Evolutionary conservation across 2,113 vertebrate genomes (phyloP).

Genomic region (Tichodroma muraria): DNA sequence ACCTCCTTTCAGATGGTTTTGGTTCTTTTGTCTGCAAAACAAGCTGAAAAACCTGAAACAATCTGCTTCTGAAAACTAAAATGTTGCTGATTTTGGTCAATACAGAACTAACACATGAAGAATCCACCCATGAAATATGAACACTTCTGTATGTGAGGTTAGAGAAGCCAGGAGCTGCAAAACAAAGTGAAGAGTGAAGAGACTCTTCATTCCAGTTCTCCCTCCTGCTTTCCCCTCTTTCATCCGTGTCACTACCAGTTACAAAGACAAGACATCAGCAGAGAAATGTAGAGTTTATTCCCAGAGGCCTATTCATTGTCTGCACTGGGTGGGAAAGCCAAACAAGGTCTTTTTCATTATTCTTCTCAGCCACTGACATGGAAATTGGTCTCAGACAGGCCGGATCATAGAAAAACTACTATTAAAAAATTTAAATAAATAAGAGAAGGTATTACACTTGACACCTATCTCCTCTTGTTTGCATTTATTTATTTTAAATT

Average conservation of each 20-base stretch:
- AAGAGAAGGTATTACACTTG: background rate
- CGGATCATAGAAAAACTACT: background rate
- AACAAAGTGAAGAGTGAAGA: background rate
- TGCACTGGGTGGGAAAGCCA: background rate
- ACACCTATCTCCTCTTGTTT: background rate
- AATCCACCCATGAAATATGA: background rate
- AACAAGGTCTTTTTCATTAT: background rate
- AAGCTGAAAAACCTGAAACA: background rate
- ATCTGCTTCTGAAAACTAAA: background rate
- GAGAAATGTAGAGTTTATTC: background rate
- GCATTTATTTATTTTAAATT: background rate
- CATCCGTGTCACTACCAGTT: background rate
- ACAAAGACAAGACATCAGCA: background rate
- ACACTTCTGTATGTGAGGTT: background rate
- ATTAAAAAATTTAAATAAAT: background rate
- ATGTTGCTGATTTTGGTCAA: background rate
- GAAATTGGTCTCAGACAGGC: background rate
- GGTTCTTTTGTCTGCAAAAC: constrained; percentile 31
- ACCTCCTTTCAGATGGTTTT: constrained; percentile 36
- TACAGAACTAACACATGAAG: background rate
- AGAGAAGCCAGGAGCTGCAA: background rate
- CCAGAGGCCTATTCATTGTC: background rate
- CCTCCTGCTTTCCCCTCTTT: background rate
- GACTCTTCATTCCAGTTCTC: background rate
- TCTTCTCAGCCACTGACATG: background rate